Conservation (phyloP, 2,888 invertebrate genomes). For the Sicus ferrugineus region DNA sequence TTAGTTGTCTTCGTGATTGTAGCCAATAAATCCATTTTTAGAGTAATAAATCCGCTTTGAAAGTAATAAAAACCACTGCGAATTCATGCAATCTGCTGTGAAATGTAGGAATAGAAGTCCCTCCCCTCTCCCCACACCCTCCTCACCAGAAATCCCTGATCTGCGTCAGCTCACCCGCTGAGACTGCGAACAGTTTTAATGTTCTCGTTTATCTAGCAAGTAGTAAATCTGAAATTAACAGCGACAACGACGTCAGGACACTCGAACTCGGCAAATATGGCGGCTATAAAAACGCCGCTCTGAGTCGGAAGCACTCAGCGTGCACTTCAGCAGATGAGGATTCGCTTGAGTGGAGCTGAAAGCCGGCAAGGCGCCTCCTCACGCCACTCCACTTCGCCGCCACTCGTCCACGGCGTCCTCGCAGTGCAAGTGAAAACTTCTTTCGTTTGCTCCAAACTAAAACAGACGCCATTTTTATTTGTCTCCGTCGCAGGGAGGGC, state of each 20-base stretch:
- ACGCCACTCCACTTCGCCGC: too few relatives aligned
- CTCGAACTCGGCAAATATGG: neutral
- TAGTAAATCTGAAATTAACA: constrained; percentile 9
- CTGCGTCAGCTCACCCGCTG: too few relatives aligned
- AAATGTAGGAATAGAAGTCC: neutral
- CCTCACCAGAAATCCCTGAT: too few relatives aligned
- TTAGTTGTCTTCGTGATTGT: too few relatives aligned
- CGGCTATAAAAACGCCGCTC: neutral
- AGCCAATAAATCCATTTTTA: neutral
- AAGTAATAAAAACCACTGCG: neutral
- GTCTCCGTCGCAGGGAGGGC: constrained; percentile 3
- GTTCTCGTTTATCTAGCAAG: constrained; percentile 15
- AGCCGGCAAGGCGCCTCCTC: too few relatives aligned
- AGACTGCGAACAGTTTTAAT: constrained; percentile 18
- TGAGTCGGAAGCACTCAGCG: neutral
- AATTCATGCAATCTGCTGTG: neutral
- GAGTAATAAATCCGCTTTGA: neutral
- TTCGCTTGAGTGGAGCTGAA: constrained; percentile 6
- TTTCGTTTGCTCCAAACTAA: neutral
- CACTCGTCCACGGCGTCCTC: too few relatives aligned
- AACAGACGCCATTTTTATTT: constrained; percentile 30
- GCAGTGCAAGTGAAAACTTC: constrained; percentile 1
- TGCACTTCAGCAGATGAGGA: constrained; percentile 21
- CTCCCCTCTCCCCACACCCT: too few relatives aligned
- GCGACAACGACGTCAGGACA: neutral